Conservation (phyloP, 2,113 vertebrate genomes). For the Bambusicola thoracicus region DNA sequence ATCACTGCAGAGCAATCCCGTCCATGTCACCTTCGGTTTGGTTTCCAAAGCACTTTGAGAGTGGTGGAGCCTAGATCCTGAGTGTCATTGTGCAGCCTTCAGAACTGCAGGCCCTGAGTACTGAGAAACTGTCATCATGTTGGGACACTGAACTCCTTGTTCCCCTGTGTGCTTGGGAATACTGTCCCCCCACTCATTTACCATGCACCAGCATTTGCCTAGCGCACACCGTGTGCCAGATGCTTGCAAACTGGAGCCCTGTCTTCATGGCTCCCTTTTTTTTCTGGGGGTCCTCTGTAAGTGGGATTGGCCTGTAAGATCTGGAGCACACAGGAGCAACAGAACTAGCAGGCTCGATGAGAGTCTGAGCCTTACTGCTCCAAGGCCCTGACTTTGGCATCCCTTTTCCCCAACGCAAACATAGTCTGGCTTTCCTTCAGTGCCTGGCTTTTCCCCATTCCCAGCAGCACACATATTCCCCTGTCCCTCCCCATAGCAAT, state of each 20-base stretch:
- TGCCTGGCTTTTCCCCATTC: neutral
- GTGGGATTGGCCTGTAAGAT: neutral
- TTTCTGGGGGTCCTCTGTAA: neutral
- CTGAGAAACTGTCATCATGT: neutral
- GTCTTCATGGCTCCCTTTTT: neutral
- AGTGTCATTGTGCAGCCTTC: neutral
- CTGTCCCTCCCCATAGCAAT: neutral
- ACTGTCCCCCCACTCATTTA: neutral
- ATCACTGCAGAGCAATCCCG: rapidly evolving
- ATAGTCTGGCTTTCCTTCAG: neutral
- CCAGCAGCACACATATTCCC: neutral
- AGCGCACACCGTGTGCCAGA: neutral
- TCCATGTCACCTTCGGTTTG: neutral
- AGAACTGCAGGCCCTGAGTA: neutral
- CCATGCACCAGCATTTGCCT: neutral
- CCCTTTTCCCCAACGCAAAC: neutral
- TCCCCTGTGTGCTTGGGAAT: neutral
- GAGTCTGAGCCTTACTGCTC: neutral
- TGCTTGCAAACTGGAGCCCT: neutral
- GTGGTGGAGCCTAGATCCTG: neutral
- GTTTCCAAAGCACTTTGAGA: neutral
- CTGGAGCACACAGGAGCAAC: neutral
- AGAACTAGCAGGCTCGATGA: neutral
- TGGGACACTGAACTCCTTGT: neutral
- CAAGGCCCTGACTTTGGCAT: neutral